These are phyloP conservation scores for Percina caprodes DNA, from an alignment of 2,113 vertebrate genomes.

Conservation along the genomic window DNA sequence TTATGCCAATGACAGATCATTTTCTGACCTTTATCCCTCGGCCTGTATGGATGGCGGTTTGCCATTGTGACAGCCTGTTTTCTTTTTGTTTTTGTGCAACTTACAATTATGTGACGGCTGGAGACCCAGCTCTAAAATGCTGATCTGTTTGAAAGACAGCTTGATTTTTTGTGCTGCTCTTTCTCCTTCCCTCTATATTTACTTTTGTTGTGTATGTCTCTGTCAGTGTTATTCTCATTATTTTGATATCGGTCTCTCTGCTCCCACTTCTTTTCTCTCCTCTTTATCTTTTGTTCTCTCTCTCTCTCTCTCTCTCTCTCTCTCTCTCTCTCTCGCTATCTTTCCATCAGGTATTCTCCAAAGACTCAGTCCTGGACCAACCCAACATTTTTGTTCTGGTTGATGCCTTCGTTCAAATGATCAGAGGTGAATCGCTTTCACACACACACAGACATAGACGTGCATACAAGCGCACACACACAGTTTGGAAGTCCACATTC, in stretches of 20 bases:
- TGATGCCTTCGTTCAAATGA: conserved; percentile 86
- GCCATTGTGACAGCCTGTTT: conserved; percentile 59
- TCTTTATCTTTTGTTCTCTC: conserved; percentile 25
- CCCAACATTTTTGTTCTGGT: conserved; percentile 84
- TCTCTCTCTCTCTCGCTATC: conserved; percentile 26
- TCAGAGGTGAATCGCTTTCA: conserved; percentile 78
- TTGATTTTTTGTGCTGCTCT: conserved; percentile 54
- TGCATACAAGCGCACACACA: conserved; percentile 22
- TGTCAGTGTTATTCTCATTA: conserved; percentile 52
- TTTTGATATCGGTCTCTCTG: conserved; percentile 39
- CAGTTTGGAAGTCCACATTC: background rate
- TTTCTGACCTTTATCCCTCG: conserved; percentile 79
- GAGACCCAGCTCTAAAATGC: conserved; percentile 48
- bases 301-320: background rate
- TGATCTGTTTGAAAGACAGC: conserved; percentile 64
- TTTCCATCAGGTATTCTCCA: conserved; percentile 77
- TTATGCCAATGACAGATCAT: conserved; percentile 83
- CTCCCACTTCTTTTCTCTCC: conserved; percentile 18
- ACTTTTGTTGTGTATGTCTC: conserved; percentile 34
- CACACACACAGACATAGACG: conserved; percentile 25
- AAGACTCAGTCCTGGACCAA: conserved; percentile 82
- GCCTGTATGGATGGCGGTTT: conserved; percentile 52
- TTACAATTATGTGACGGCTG: conserved; percentile 49
- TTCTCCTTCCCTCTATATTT: conserved; percentile 47
- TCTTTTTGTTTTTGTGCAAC: conserved; percentile 67